These are phyloP conservation scores for Myotis vivesi DNA, from an alignment of 2,797 vertebrate species.

Conservation along the genomic window DNA sequence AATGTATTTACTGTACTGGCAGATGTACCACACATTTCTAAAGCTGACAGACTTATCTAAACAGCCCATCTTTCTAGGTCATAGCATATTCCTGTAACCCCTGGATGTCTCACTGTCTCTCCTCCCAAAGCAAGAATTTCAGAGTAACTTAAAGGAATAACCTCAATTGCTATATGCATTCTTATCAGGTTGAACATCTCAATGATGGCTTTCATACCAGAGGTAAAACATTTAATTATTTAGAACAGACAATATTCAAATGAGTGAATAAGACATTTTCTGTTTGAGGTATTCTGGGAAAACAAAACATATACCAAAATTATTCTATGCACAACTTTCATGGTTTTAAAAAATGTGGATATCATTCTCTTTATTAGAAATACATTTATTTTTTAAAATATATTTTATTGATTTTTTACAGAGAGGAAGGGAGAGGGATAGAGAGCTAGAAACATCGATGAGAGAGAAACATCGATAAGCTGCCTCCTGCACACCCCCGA, in stretches of 20 bases:
- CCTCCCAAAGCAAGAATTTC: not conserved
- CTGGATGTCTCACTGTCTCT: not conserved
- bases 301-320: not conserved
- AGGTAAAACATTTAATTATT: not conserved
- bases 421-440: too few relatives aligned
- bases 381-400: not conserved
- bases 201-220: not conserved
- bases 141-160: not conserved
- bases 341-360: not conserved
- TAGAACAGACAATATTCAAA: not conserved
- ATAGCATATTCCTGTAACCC: not conserved
- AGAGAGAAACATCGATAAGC: too few relatives aligned
- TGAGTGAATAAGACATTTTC: not conserved
- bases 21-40: not conserved
- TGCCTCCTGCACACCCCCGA: too few relatives aligned
- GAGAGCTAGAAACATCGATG: too few relatives aligned
- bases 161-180: not conserved
- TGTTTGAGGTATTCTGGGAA: not conserved
- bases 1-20: not conserved
- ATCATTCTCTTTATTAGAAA: not conserved
- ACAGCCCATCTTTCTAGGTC: not conserved
- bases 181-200: not conserved
- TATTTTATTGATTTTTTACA: too few relatives aligned
- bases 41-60: not conserved
- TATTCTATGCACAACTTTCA: not conserved